Percentiles rank a stretch among this genome's conserved stretches.
Evolutionary conservation across 2,888 invertebrate species (phyloP).

Genomic region (Ceriagrion tenellum): DNA sequence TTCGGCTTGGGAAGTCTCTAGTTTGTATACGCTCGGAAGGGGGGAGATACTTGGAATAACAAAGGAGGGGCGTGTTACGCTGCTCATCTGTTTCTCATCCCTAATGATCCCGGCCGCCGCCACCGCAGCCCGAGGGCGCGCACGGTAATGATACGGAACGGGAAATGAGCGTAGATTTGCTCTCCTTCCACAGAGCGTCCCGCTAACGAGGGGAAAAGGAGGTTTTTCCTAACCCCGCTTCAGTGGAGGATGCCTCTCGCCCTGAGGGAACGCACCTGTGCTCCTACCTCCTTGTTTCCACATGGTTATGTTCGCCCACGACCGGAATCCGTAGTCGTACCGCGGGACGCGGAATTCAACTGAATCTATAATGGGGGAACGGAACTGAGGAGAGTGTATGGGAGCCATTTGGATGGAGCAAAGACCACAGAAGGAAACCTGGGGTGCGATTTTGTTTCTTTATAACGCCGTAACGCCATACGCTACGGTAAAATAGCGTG

Average conservation of each 20-base stretch:
- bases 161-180: neutral
- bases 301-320: neutral
- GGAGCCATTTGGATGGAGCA: no score
- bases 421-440: no score
- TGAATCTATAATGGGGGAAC: neutral
- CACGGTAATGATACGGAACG: neutral
- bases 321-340: neutral
- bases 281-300: neutral
- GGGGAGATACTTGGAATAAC: neutral
- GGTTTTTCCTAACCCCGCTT: neutral
- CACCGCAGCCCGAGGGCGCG: no score
- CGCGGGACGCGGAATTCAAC: neutral
- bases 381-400: neutral
- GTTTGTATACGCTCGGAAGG: neutral
- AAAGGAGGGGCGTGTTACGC: neutral
- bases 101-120: neutral
- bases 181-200: neutral
- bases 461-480: no score
- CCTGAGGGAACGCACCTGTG: neutral
- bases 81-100: neutral
- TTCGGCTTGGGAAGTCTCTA: no score
- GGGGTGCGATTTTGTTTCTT: no score
- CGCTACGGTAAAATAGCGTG: no score
- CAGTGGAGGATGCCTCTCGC: neutral
- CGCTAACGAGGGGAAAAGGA: neutral